A percentile compares a stretch with the other conserved stretches of the same genome.
Conservation (phyloP, 2,113 vertebrate genomes). For the Emydocephalus ijimae region DNA sequence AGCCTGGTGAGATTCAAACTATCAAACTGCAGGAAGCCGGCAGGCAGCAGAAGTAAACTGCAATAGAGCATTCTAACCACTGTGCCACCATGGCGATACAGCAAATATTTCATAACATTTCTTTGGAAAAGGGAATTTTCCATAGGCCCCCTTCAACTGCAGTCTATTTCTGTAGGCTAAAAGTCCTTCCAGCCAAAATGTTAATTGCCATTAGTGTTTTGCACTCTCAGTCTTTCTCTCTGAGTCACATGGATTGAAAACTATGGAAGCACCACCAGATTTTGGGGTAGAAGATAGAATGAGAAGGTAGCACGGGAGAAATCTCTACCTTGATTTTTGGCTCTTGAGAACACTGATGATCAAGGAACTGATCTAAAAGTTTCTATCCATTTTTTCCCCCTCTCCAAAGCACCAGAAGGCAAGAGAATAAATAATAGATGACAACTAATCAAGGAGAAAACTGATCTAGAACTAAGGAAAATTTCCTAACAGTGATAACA, state of each 20-base stretch:
- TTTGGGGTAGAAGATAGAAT: not conserved
- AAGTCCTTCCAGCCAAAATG: not conserved
- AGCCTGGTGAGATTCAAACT: too few species aligned
- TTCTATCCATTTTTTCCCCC: too few species aligned
- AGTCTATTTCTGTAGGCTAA: not conserved
- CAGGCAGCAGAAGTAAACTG: too few species aligned
- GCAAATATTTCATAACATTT: not conserved
- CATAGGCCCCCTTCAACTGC: not conserved
- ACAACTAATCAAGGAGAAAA: too few species aligned
- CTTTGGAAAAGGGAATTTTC: not conserved
- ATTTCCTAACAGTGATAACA: too few species aligned
- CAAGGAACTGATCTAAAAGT: not conserved
- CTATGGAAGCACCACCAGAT: not conserved
- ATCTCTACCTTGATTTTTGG: not conserved
- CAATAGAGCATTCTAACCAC: too few species aligned
- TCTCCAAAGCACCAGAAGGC: too few species aligned
- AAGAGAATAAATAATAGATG: too few species aligned
- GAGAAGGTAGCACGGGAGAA: not conserved
- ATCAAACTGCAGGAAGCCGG: too few species aligned
- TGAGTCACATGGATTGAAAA: not conserved
- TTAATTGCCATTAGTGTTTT: not conserved
- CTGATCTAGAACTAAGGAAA: too few species aligned
- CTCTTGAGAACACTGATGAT: not conserved
- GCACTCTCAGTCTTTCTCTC: not conserved
- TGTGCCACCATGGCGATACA: not conserved